Evolutionary conservation across 30 jellyfish, hydroid and myxozoan genomes (phyloP).

Genomic region (Aurelia sp.): DNA sequence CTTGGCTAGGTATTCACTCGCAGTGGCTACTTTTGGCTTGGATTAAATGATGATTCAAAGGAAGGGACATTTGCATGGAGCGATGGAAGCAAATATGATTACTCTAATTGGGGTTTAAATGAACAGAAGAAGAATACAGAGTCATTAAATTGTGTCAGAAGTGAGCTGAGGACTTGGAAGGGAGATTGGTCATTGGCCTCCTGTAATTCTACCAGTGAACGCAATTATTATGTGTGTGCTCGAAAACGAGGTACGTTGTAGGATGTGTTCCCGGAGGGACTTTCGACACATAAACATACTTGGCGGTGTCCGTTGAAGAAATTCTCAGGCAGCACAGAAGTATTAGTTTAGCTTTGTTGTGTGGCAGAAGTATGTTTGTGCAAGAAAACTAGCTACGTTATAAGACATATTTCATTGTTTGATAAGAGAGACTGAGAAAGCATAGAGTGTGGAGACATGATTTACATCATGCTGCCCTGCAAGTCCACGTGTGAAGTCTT

Average conservation of each 20-base stretch:
- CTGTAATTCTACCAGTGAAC: slow-evolving; percentile 67
- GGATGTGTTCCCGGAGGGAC: too few species aligned
- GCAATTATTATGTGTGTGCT: slow-evolving; percentile 76
- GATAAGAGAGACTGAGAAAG: too few species aligned
- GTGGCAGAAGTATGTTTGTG: too few species aligned
- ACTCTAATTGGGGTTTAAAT: slow-evolving; percentile 56
- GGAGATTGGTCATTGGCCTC: slow-evolving; percentile 69
- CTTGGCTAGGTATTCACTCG: not conserved
- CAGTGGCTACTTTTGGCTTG: slow-evolving; percentile 82
- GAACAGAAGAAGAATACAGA: slow-evolving; percentile 43
- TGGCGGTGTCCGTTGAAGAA: too few species aligned
- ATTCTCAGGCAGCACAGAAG: too few species aligned
- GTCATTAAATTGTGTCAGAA: slow-evolving; percentile 62
- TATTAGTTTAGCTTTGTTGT: too few species aligned
- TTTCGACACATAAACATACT: too few species aligned
- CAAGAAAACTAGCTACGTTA: too few species aligned
- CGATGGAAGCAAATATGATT: slow-evolving; percentile 51
- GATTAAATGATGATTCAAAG: slow-evolving; percentile 61
- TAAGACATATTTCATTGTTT: too few species aligned
- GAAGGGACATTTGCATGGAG: slow-evolving; percentile 81
- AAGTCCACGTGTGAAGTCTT: too few species aligned
- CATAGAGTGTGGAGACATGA: too few species aligned
- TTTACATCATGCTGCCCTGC: too few species aligned
- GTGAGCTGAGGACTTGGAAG: slow-evolving; percentile 37
- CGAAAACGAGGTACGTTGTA: slow-evolving; percentile 73